Conservation (phyloP, 1,140 invertebrate species). For the Trachymyrmex cornetzi region DNA sequence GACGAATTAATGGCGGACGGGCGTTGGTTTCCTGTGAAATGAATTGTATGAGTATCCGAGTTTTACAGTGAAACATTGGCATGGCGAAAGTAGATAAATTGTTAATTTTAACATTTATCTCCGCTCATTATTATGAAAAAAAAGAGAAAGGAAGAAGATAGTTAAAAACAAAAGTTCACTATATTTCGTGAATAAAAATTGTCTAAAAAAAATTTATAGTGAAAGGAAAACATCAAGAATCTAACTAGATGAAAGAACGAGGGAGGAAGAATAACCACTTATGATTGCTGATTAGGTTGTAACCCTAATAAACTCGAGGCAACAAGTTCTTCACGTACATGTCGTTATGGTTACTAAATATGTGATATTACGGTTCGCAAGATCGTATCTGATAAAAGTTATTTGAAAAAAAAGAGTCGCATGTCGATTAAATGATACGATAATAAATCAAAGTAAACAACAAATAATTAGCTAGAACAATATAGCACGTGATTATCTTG, state of each 20-base stretch:
- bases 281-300: conserved; percentile 29
- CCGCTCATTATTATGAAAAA: background rate
- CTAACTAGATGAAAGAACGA: background rate
- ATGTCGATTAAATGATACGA: background rate
- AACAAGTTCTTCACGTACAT: conserved; percentile 21
- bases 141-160: background rate
- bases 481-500: background rate
- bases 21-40: conserved; percentile 58
- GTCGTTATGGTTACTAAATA: background rate
- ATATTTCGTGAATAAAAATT: background rate
- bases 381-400: conserved; percentile 14
- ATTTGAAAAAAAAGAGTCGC: background rate
- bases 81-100: conserved; percentile 15
- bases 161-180: background rate
- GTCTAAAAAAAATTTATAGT: background rate
- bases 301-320: conserved; percentile 32
- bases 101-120: background rate
- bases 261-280: background rate
- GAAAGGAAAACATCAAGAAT: background rate
- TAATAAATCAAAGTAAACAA: conserved; percentile 40
- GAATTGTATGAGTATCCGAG: conserved; percentile 35
- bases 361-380: background rate
- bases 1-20: conserved; percentile 54
- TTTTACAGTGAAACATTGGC: background rate
- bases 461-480: background rate